phyloP scores from a whole-genome alignment of 2,113 vertebrate genomes.

The Carassius carassius region DNA sequence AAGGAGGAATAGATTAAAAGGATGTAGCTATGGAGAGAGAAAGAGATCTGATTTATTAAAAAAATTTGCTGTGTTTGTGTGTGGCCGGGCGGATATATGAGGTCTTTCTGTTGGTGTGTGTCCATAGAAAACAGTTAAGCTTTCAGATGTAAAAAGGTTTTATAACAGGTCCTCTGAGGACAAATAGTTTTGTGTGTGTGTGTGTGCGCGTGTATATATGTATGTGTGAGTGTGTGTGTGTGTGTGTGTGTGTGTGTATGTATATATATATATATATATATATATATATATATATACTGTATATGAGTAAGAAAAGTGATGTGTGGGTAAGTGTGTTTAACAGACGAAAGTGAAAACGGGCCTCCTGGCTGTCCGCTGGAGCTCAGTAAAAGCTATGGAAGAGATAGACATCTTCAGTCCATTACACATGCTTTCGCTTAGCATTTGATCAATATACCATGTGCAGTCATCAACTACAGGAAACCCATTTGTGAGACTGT shows the following conservation, averaged over 20 bases:
- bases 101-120: conserved; percentile 8
- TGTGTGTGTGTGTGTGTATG: background rate
- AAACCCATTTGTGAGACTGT: conserved; percentile 22
- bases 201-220: background rate
- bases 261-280: background rate
- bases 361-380: conserved; percentile 16
- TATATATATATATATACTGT: background rate
- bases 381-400: background rate
- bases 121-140: conserved; percentile 34
- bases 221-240: background rate
- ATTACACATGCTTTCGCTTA: conserved; percentile 35
- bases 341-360: conserved; percentile 46
- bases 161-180: conserved; percentile 45
- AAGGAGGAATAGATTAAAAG: background rate
- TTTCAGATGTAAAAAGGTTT: conserved; percentile 17
- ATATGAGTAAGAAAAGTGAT: conserved; percentile 15
- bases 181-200: conserved; percentile 1
- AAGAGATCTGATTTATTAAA: conserved; percentile 18
- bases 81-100: conserved; percentile 4
- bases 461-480: conserved; percentile 31
- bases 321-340: conserved; percentile 43
- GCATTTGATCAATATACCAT: conserved; percentile 44
- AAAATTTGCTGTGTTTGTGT: conserved; percentile 5
- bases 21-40: background rate
- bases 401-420: conserved; percentile 31